Evolutionary conservation across 2,888 invertebrate genomes (phyloP).

Genomic region (Anticlea derivata): DNA sequence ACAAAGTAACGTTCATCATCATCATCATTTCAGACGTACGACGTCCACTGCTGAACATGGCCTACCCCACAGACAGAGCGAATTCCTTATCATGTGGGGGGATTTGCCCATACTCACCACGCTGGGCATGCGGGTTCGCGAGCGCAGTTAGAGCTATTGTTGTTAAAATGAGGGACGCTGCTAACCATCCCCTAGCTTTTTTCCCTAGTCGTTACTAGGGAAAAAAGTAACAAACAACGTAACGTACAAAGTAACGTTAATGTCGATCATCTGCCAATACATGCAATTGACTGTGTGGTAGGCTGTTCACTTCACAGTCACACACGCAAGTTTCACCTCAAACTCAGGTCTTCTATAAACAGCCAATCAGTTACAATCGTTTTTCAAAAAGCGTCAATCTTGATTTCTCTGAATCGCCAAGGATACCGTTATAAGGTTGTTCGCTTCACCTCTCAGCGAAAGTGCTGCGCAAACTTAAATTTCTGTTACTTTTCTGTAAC

Average conservation of each 20-base stretch:
- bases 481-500: conserved; percentile 19
- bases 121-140: too few species aligned
- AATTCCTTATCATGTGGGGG: too few species aligned
- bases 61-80: too few species aligned
- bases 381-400: conserved; percentile 23
- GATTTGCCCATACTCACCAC: too few species aligned
- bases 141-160: too few species aligned
- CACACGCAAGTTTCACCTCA: conserved; percentile 2
- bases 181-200: too few species aligned
- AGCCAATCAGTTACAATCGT: conserved; percentile 20
- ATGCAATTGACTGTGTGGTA: conserved; percentile 2
- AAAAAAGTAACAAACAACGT: too few species aligned
- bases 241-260: conserved; percentile 6
- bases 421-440: conserved; percentile 37
- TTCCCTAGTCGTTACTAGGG: too few species aligned
- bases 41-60: too few species aligned
- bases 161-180: too few species aligned
- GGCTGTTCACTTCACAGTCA: background rate
- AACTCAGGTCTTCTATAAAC: background rate
- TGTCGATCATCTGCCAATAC: conserved; percentile 11
- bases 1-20: too few species aligned
- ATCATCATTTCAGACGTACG: too few species aligned
- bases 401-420: conserved; percentile 36
- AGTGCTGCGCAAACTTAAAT: conserved; percentile 31
- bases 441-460: conserved; percentile 33